A percentile compares a stretch with the other conserved stretches of the same genome.
phyloP scores from a whole-genome alignment of 2,888 invertebrate genomes.

The Tetragonisca angustula region DNA sequence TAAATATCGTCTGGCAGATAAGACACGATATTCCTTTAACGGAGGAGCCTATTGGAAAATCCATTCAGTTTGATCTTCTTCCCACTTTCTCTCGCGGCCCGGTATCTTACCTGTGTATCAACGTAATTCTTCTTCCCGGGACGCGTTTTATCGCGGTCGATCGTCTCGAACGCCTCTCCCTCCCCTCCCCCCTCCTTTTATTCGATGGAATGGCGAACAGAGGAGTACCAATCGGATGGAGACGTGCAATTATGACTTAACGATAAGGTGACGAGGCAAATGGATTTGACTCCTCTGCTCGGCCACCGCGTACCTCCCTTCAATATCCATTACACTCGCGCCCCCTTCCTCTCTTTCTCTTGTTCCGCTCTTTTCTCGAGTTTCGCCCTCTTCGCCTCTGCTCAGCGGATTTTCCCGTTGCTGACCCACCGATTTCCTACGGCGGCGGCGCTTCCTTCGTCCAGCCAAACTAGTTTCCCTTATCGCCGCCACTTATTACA shows the following conservation, averaged over 20 bases:
- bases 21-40: conserved; percentile 49
- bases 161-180: conserved; percentile 21
- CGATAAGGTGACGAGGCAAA: conserved; percentile 57
- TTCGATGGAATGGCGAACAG: not conserved
- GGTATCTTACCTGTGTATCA: conserved; percentile 49
- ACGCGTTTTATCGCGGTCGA: conserved; percentile 21
- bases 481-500: conserved; percentile 61
- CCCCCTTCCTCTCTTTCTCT: too few relatives aligned
- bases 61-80: conserved; percentile 52
- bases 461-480: conserved; percentile 56
- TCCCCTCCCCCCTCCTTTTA: not conserved
- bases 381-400: conserved; percentile 31
- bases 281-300: conserved; percentile 47
- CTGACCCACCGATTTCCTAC: conserved; percentile 58
- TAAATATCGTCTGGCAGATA: conserved; percentile 50
- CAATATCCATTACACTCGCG: conserved; percentile 55
- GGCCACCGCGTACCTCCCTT: conserved; percentile 25
- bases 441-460: conserved; percentile 13
- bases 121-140: conserved; percentile 33
- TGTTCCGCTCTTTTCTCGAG: conserved; percentile 13
- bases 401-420: conserved; percentile 61
- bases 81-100: not conserved
- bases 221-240: conserved; percentile 17
- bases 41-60: conserved; percentile 44
- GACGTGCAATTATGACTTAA: conserved; percentile 49